Percentiles rank a stretch among this genome's conserved stretches.
Evolutionary conservation across 2,797 vertebrate species (phyloP).

Genomic region (Trachops cirrhosus): DNA sequence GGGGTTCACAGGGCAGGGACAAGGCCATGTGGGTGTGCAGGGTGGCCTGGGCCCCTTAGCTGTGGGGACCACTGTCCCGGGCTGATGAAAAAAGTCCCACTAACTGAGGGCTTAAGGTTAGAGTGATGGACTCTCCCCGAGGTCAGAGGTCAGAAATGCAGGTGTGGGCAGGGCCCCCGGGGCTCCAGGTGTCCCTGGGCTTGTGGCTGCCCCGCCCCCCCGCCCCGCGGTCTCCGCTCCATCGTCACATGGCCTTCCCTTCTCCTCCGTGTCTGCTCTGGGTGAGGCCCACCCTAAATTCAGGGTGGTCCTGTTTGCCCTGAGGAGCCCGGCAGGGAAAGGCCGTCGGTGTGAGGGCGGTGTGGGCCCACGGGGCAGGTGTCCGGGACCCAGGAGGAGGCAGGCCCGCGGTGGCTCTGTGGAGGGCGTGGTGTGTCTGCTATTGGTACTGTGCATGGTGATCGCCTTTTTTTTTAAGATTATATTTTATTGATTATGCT

Average conservation of each 20-base stretch:
- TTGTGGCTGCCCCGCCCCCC: accelerated
- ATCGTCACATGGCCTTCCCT: accelerated
- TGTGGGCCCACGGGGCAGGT: background rate
- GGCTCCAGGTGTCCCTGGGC: accelerated
- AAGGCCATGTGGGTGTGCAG: accelerated
- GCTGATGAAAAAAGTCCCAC: background rate
- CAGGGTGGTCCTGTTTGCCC: background rate
- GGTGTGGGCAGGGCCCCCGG: background rate
- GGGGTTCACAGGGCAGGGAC: background rate
- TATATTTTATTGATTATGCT: too few species aligned
- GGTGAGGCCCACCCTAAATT: too few species aligned
- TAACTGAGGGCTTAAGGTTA: background rate
- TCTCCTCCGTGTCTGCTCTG: background rate
- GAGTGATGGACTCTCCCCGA: accelerated
- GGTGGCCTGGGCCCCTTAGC: background rate
- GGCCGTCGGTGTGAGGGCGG: accelerated
- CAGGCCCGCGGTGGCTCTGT: background rate
- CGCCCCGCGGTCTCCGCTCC: too few species aligned
- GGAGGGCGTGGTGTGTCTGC: background rate
- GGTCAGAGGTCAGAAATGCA: accelerated
- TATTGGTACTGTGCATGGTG: background rate
- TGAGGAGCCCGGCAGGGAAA: accelerated
- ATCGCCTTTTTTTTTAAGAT: background rate
- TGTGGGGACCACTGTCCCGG: background rate
- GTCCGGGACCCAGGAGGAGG: background rate